Base-by-base conservation (phyloP, 2,113 vertebrate species). In the Irena cyanogastra region DNA sequence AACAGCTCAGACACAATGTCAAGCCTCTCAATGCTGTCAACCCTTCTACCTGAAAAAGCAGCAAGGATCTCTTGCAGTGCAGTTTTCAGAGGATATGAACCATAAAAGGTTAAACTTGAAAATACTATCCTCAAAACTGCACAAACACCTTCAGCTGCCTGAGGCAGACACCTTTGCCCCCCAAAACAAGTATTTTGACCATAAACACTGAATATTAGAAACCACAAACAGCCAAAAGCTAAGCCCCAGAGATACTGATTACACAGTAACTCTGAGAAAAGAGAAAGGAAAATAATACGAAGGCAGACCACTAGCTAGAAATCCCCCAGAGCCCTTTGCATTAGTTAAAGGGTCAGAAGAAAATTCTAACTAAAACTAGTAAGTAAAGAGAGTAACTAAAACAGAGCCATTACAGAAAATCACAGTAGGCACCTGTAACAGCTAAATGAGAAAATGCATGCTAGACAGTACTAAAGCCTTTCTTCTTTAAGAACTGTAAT, bases 381-480 rank as follows among this genome's bases (percentile, higher is more conserved):
- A n/a, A n/a, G n/a, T n/a, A n/a, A n/a, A n/a, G n/a, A n/a, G n/a
- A n/a, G n/a, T n/a, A n/a, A n/a, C n/a, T 7, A 37, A 63, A 91
- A 45, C 8, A 94, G 22, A 74, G 4, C 7, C 22, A 7, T 27
- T 13, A 42, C 1, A 65, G 8, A 50, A 30, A 54, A 2, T 9
- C 8, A 54, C 1, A 78, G 4, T 2, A 42, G 4, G 2, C 12
- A 76, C 5, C 24, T 31, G 0, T 13, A 75, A 47, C 4, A 24
- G 12, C 13, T 12, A 60, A 70, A 2, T 26, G 39, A 42, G 3
- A 66, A 90, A 61, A 27, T 2, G n/a, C 2, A 53, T 6, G 0
- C 3, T 6, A 68, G 1, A 23, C 0, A 41, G 0, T 5, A 35
- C 4, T 24, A 47, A 45, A 70, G 1, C 13, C 5, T 30, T 49